Percentiles rank a stretch among this genome's conserved stretches.
Conservation (phyloP, 2,113 vertebrate genomes). For the Etheostoma spectabile region DNA sequence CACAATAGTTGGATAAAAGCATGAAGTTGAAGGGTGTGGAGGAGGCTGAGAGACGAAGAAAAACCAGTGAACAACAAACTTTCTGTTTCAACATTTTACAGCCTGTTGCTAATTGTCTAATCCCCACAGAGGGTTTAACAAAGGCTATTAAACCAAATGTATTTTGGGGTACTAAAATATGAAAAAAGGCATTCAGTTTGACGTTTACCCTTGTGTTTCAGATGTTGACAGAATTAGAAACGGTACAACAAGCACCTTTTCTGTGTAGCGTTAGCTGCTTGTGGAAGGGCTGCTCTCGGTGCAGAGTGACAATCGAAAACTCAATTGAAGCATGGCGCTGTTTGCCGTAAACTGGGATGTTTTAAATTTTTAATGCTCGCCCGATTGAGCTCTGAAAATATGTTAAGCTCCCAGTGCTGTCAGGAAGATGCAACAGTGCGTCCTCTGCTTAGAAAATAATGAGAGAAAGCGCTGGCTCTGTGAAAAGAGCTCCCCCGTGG, state of each 20-base stretch:
- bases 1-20: background rate
- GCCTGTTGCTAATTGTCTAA: background rate
- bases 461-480: background rate
- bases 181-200: background rate
- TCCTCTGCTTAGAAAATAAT: conserved; percentile 31
- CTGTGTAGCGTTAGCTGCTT: background rate
- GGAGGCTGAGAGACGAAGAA: background rate
- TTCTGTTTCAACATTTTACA: background rate
- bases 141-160: background rate
- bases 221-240: background rate
- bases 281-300: background rate
- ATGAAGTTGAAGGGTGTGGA: background rate
- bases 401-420: conserved; percentile 21
- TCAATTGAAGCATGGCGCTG: conserved; percentile 8
- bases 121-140: background rate
- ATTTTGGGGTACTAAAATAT: background rate
- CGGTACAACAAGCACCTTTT: background rate
- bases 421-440: conserved; percentile 24
- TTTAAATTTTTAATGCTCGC: conserved; percentile 17
- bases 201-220: background rate
- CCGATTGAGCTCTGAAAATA: conserved; percentile 13
- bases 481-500: conserved; percentile 9
- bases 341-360: conserved; percentile 11
- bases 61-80: background rate
- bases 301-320: conserved; percentile 4